Evolutionary conservation across 2,797 vertebrate genomes (phyloP).

Genomic region (Loris lydekkerianus): DNA sequence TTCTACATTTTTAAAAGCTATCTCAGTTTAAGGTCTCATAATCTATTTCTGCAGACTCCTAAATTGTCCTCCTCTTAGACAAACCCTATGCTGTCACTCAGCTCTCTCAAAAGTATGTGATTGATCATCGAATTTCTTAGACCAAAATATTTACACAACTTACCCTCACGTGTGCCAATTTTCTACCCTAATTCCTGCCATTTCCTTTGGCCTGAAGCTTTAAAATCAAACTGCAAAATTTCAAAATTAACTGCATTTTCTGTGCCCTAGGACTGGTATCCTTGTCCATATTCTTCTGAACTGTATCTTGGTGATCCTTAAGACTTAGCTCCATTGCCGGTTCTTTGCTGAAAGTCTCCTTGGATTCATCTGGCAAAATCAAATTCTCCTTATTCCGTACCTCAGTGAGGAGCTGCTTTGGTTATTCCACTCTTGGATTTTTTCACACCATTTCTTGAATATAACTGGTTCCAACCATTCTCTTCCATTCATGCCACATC

Average conservation of each 20-base stretch:
- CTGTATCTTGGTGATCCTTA: neutral
- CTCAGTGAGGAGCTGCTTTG: neutral
- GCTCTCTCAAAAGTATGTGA: neutral
- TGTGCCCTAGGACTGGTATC: neutral
- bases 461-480: neutral
- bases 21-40: neutral
- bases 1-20: neutral
- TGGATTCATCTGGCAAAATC: neutral
- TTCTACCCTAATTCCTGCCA: neutral
- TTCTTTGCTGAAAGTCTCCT: neutral
- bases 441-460: neutral
- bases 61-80: neutral
- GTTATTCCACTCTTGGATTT: neutral
- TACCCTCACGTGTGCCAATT: neutral
- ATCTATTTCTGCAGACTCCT: neutral
- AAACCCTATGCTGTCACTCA: neutral
- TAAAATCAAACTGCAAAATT: constrained; percentile 1
- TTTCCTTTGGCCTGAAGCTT: neutral
- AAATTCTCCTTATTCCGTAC: neutral
- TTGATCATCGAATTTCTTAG: neutral
- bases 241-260: neutral
- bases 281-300: neutral
- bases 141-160: neutral
- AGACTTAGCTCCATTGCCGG: neutral
- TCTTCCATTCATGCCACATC: neutral